phyloP scores from a whole-genome alignment of 2,888 invertebrate genomes.

The Thymelicus sylvestris region DNA sequence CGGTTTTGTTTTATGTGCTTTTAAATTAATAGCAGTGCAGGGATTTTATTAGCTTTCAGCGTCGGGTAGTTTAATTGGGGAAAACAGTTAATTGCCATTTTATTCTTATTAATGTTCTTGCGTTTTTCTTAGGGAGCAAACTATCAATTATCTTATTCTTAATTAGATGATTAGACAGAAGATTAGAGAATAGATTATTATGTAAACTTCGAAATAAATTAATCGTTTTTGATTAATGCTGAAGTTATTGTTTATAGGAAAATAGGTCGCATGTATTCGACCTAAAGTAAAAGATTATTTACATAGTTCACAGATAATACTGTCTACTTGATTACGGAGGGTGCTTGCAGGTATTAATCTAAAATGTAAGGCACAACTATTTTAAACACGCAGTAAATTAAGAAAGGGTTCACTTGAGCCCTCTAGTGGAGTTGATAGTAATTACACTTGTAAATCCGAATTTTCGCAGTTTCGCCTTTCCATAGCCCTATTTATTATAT shows the following conservation, averaged over 20 bases:
- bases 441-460: slow-evolving; percentile 27
- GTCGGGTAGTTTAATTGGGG: slow-evolving; percentile 23
- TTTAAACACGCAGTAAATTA: slow-evolving; percentile 21
- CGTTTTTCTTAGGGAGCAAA: too few species aligned
- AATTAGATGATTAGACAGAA: too few species aligned
- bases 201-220: too few species aligned
- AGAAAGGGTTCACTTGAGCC: slow-evolving; percentile 9
- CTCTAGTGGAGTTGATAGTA: slow-evolving; percentile 26
- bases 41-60: slow-evolving; percentile 30
- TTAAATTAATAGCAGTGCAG: slow-evolving; percentile 33
- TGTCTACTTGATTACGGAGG: slow-evolving; percentile 9
- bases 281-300: background rate
- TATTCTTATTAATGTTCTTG: background rate
- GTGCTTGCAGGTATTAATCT: slow-evolving; percentile 11
- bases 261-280: too few species aligned
- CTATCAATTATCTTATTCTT: too few species aligned
- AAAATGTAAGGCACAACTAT: slow-evolving; percentile 28
- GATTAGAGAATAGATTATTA: too few species aligned
- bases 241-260: too few species aligned
- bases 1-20: slow-evolving; percentile 37
- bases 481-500: too few species aligned
- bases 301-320: background rate
- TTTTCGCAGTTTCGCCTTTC: slow-evolving; percentile 3
- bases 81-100: slow-evolving; percentile 9
- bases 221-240: too few species aligned